Evolutionary conservation across 2,888 invertebrate species (phyloP).

Genomic region (Polydrusus tereticollis): DNA sequence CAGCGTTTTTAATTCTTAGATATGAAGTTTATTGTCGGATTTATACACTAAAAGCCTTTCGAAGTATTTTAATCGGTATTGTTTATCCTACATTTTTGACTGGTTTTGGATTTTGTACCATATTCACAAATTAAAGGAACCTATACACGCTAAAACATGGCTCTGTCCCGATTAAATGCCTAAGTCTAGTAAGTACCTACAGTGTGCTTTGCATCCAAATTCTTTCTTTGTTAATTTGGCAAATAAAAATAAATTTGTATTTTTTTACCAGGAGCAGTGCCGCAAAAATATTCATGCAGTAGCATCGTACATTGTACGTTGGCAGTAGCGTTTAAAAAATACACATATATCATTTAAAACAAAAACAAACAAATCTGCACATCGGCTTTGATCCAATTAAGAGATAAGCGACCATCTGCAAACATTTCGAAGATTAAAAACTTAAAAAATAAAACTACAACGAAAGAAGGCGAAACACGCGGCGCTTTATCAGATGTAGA

Average conservation of each 20-base stretch:
- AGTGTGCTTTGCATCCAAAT: too few relatives aligned
- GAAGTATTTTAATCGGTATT: neutral
- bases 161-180: too few relatives aligned
- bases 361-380: constrained; percentile 27
- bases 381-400: constrained; percentile 35
- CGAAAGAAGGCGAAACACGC: constrained; percentile 28
- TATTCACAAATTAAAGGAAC: neutral
- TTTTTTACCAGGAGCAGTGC: too few relatives aligned
- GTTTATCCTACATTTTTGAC: neutral
- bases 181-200: too few relatives aligned
- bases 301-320: too few relatives aligned
- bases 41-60: neutral
- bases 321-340: too few relatives aligned
- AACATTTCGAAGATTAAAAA: constrained; percentile 27
- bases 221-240: too few relatives aligned
- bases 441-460: constrained; percentile 31
- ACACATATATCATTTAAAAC: neutral
- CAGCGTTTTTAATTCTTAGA: neutral
- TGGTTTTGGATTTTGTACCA: neutral
- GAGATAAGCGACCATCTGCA: constrained; percentile 29
- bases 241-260: too few relatives aligned
- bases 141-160: neutral
- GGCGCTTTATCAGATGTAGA: constrained; percentile 23
- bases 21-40: neutral
- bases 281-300: too few relatives aligned